Evolutionary conservation across 2,113 vertebrate species (phyloP).

Genomic region (Anoplopoma fimbria): DNA sequence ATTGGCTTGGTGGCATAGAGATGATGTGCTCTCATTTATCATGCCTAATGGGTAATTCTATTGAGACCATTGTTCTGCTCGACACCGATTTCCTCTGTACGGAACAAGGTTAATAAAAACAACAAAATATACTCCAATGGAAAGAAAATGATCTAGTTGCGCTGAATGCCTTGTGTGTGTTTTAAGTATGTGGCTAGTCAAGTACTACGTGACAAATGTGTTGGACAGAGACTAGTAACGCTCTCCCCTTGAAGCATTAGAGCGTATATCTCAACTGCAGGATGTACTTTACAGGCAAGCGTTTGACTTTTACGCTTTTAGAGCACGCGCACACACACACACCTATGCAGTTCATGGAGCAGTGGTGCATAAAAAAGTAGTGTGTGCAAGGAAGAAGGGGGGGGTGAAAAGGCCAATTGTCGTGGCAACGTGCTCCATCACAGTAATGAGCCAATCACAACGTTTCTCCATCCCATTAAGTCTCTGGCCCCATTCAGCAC

Average conservation of each 20-base stretch:
- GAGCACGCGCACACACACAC: not conserved
- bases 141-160: conserved; percentile 9
- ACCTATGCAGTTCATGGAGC: conserved; percentile 36
- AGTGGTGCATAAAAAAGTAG: conserved; percentile 58
- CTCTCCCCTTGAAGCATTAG: conserved; percentile 54
- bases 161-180: conserved; percentile 21
- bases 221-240: conserved; percentile 32
- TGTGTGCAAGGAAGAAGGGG: conserved; percentile 35
- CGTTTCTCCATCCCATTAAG: conserved; percentile 83
- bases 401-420: conserved; percentile 76
- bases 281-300: conserved; percentile 32
- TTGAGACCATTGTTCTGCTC: conserved; percentile 40
- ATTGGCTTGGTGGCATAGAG: conserved; percentile 44
- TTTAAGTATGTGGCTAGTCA: conserved; percentile 24
- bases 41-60: conserved; percentile 54
- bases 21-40: conserved; percentile 65
- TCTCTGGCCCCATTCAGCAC: conserved; percentile 71
- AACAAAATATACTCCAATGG: conserved; percentile 12
- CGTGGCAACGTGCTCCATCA: conserved; percentile 80
- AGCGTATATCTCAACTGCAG: conserved; percentile 55
- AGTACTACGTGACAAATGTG: conserved; percentile 19
- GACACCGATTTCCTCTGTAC: conserved; percentile 25
- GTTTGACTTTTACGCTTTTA: conserved; percentile 55
- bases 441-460: conserved; percentile 84
- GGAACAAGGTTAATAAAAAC: conserved; percentile 58